Evolutionary conservation across 2,797 vertebrate species (phyloP).

Genomic region (Sternotherus odoratus): DNA sequence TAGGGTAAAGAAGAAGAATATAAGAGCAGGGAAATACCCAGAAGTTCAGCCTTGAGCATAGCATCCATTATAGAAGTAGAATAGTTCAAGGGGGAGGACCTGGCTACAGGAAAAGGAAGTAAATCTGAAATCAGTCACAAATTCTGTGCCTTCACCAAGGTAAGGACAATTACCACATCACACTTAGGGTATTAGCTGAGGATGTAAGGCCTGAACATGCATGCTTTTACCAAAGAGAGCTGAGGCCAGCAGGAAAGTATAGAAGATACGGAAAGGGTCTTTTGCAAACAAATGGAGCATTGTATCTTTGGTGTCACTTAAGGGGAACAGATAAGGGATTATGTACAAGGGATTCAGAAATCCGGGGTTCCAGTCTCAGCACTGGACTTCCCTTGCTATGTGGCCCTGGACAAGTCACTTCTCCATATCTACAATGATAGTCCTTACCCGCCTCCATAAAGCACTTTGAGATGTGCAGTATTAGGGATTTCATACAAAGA

Average conservation of each 20-base stretch:
- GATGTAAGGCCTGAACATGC: not conserved
- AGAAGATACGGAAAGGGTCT: not conserved
- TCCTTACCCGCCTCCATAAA: not conserved
- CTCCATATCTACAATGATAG: not conserved
- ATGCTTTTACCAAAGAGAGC: not conserved
- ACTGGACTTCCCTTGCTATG: not conserved
- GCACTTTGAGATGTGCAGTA: rapidly evolving
- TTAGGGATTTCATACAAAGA: not conserved
- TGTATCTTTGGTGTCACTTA: not conserved
- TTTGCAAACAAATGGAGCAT: not conserved
- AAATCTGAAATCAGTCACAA: not conserved
- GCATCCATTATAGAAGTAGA: not conserved
- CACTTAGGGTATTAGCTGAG: not conserved
- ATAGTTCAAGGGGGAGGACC: not conserved
- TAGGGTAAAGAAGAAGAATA: not conserved
- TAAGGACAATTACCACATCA: not conserved
- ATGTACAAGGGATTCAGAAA: not conserved
- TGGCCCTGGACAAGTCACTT: not conserved
- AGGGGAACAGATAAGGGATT: not conserved
- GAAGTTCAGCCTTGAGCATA: not conserved
- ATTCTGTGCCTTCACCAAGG: not conserved
- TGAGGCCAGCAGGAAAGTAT: not conserved
- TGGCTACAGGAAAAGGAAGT: not conserved
- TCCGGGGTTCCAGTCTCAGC: not conserved
- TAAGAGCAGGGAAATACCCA: not conserved